Evolutionary conservation across 2,797 vertebrate genomes (phyloP).

Genomic region (Pipistrellus nathusii): DNA sequence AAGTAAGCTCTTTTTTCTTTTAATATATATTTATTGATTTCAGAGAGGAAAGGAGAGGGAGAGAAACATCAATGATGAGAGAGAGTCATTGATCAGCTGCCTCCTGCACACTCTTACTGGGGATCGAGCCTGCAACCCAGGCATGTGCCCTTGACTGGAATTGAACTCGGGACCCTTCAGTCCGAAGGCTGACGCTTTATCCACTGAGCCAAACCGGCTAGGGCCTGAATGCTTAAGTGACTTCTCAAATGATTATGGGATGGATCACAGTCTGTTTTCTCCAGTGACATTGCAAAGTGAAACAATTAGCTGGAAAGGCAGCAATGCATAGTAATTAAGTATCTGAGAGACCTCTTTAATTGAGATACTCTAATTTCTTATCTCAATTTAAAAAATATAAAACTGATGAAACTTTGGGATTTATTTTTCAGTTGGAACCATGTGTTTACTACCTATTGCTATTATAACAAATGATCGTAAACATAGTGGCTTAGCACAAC

Average conservation of each 20-base stretch:
- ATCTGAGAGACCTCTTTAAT: conserved; percentile 19
- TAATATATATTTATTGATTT: no score
- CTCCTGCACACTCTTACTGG: no score
- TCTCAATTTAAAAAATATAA: conserved; percentile 35
- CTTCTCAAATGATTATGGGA: not conserved
- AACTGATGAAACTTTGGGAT: not conserved
- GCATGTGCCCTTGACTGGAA: no score
- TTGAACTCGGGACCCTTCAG: no score
- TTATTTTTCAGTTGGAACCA: not conserved
- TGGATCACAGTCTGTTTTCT: conserved; percentile 13
- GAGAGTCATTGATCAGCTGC: no score
- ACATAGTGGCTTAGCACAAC: not conserved
- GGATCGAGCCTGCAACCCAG: no score
- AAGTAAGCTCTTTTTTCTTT: no score
- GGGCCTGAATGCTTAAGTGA: conserved; percentile 2
- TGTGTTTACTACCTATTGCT: conserved; percentile 6
- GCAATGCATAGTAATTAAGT: conserved; percentile 32
- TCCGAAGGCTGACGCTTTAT: no score
- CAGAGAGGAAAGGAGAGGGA: no score
- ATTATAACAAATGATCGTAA: not conserved
- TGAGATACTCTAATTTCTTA: conserved; percentile 16
- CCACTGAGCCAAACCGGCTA: no score
- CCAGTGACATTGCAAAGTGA: not conserved
- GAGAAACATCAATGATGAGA: no score
- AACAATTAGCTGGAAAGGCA: conserved; percentile 36